Evolutionary conservation across 2,797 vertebrate species (phyloP).

Genomic region (Darevskia mixta): DNA sequence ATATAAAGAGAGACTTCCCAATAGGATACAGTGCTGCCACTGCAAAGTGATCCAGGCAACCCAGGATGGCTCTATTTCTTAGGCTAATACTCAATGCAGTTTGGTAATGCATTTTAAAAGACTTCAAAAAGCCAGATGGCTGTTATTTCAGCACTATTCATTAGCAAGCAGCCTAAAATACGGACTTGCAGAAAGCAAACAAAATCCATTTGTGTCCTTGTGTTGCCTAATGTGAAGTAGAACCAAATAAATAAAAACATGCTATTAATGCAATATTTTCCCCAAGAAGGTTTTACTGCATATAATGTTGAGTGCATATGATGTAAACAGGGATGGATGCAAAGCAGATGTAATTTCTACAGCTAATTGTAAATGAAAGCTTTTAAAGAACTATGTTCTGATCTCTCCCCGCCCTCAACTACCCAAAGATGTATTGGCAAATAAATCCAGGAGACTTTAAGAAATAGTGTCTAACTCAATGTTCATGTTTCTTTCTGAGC

Average conservation of each 20-base stretch:
- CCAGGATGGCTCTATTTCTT: conserved; percentile 72
- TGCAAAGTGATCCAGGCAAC: conserved; percentile 58
- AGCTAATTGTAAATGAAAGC: conserved; percentile 74
- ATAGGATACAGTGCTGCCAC: conserved; percentile 23
- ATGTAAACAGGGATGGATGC: conserved; percentile 77
- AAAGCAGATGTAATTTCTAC: conserved; percentile 83
- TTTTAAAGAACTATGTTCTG: conserved; percentile 73
- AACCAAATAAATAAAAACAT: conserved; percentile 78
- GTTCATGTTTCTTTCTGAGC: conserved; percentile 36
- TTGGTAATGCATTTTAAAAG: conserved; percentile 69
- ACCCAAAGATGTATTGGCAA: conserved; percentile 61
- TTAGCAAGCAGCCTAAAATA: conserved; percentile 71
- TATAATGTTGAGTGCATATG: conserved; percentile 53
- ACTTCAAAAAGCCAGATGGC: conserved; percentile 75
- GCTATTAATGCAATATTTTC: conserved; percentile 75
- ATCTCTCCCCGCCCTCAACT: conserved; percentile 58
- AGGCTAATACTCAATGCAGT: conserved; percentile 65
- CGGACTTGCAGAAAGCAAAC: conserved; percentile 65
- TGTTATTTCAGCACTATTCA: conserved; percentile 68
- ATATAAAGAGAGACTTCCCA: conserved; percentile 50
- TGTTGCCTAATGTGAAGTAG: conserved; percentile 72
- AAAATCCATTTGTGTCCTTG: conserved; percentile 71
- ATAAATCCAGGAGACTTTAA: conserved; percentile 74
- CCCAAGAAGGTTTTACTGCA: conserved; percentile 60
- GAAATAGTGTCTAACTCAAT: conserved; percentile 45